A percentile compares a stretch with the other conserved stretches of the same genome.
phyloP scores from a whole-genome alignment of 1,140 invertebrate genomes.

The Apis cerana region DNA sequence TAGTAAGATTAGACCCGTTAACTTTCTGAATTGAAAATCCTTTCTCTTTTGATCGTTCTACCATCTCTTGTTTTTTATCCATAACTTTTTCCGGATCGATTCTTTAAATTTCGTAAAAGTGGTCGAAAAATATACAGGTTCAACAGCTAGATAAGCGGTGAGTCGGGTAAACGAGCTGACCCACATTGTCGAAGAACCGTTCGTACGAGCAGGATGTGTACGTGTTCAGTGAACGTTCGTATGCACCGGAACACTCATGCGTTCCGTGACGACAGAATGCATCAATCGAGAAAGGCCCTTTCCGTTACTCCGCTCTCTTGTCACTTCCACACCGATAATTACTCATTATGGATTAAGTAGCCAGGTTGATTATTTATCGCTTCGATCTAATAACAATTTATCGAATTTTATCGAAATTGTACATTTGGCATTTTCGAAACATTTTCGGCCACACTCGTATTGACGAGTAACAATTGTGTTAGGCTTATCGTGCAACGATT shows the following conservation, averaged over 20 bases:
- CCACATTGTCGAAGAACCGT: conserved; percentile 57
- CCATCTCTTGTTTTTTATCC: background rate
- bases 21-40: background rate
- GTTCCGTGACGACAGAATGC: conserved; percentile 15
- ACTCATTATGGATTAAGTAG: too few species aligned
- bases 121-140: conserved; percentile 1
- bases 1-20: background rate
- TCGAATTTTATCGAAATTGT: too few species aligned
- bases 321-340: background rate
- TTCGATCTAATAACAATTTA: too few species aligned
- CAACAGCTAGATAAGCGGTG: conserved; percentile 36
- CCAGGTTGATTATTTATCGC: too few species aligned
- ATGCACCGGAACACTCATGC: conserved; percentile 4
- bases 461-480: too few species aligned
- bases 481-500: too few species aligned
- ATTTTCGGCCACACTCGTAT: too few species aligned
- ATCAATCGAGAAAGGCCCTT: conserved; percentile 29
- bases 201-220: conserved; percentile 36
- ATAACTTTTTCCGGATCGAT: too few species aligned
- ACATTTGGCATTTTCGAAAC: too few species aligned
- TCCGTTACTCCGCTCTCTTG: background rate
- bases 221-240: conserved; percentile 8
- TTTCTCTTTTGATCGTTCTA: background rate
- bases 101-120: background rate
- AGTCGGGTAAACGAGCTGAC: conserved; percentile 63